Evolutionary conservation across 2,113 vertebrate species (phyloP).

Genomic region (Sceloporus undulatus): DNA sequence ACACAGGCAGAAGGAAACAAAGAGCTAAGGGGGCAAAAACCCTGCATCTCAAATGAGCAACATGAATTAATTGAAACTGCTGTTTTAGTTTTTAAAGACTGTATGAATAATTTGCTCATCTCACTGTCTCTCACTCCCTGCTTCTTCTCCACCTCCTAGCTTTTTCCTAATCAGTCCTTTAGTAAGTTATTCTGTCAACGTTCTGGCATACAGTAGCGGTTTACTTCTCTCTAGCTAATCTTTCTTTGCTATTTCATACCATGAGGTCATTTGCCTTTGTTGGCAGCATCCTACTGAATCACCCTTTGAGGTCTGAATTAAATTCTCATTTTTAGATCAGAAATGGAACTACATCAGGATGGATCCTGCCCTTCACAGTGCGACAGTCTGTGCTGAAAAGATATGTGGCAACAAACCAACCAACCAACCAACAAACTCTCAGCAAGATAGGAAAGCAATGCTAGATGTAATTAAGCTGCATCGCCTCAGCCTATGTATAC

Average conservation of each 20-base stretch:
- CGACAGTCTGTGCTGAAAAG: slow-evolving; percentile 8
- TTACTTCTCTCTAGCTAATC: slow-evolving; percentile 56
- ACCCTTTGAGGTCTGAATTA: slow-evolving; percentile 40
- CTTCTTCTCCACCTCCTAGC: slow-evolving; percentile 41
- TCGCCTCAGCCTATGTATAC: not conserved
- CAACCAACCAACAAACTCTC: slow-evolving; percentile 15
- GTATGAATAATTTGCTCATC: slow-evolving; percentile 1
- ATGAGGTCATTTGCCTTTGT: slow-evolving; percentile 52
- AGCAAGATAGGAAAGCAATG: slow-evolving; percentile 38
- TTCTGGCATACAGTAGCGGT: slow-evolving; percentile 53
- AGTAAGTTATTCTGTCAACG: slow-evolving; percentile 18
- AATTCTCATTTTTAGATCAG: slow-evolving; percentile 46
- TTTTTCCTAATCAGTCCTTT: slow-evolving; percentile 41
- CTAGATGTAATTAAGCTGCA: not conserved
- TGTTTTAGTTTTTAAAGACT: not conserved
- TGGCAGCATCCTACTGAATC: slow-evolving; percentile 35
- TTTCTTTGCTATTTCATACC: slow-evolving; percentile 56
- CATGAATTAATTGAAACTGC: slow-evolving; percentile 50
- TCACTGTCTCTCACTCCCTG: not conserved
- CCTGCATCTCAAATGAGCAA: slow-evolving; percentile 61
- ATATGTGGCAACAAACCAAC: not conserved
- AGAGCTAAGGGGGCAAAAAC: slow-evolving; percentile 43
- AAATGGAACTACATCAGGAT: slow-evolving; percentile 44
- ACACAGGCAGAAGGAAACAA: slow-evolving; percentile 48
- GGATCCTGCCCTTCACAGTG: slow-evolving; percentile 1